Base-by-base conservation (phyloP, 2,113 vertebrate species). In the Orcinus orca region DNA sequence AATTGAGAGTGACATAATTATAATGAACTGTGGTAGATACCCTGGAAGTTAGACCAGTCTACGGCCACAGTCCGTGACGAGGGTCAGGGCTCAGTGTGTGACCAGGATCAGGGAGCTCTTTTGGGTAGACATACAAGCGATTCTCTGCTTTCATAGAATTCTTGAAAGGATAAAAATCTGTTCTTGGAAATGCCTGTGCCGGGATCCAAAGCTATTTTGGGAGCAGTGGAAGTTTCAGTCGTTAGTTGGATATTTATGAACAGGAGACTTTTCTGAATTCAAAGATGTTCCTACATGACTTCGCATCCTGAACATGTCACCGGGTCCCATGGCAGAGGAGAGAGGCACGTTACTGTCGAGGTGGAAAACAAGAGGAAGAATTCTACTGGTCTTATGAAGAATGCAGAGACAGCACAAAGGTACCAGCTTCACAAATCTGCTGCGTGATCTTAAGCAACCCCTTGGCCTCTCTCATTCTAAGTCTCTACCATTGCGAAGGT, bases 131-230 rank as follows among this genome's bases (percentile, higher is more conserved):
- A 58, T 17, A 79, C 20, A 76, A 73, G 58, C 23, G 63, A 90
- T n/a, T 73, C 65, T 94, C 33, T 77, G 89, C 96, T 97, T 96
- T 97, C 92, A 91, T 38, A 80, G 95, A 97, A 98, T 97, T 97
- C 97, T 94, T 98, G 87, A 97, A 98, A 97, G 87, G 89, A 95
- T 74, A 50, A 82, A 82, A 96, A 90, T 87, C 87, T 96, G 95
- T 97, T 97, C 91, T 95, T 91, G 60, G 96, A 98, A 96, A 96
- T 86, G 89, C 50, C 96, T 83, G 31, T 29, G 63, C 96, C 87
- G 90, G 85, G 63, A 95, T 96, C 83, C 96, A 95, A 71, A 87
- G 76, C 87, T 98, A 98, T 98, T 98, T 95, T 90, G 67, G 93
- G 96, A 97, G 67, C 62, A 38, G 94, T 65, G 63, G 88, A 96